phyloP scores from a whole-genome alignment of 2,797 vertebrate genomes.

The Pyrocephalus nanus region DNA sequence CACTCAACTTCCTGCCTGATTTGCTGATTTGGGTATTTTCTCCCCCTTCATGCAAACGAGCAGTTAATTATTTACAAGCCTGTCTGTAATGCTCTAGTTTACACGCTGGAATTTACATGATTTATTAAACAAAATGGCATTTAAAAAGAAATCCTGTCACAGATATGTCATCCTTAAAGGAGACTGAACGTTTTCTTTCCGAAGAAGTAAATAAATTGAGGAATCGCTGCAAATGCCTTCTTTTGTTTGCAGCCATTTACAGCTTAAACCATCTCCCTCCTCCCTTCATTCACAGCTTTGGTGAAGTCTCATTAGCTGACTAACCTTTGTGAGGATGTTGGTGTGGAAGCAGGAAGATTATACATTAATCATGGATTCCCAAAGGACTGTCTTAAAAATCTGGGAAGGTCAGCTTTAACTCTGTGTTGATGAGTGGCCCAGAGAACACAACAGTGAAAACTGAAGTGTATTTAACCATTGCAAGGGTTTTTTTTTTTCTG shows the following conservation, averaged over 20 bases:
- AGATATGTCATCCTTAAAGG: slow-evolving; percentile 26
- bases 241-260: not conserved
- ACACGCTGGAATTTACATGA: slow-evolving; percentile 51
- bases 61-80: slow-evolving; percentile 65
- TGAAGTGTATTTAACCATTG: not conserved
- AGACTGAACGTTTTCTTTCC: not conserved
- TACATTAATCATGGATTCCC: not conserved
- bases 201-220: not conserved
- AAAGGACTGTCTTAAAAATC: not conserved
- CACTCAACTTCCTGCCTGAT: not conserved
- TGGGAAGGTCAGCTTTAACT: not conserved
- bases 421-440: not conserved
- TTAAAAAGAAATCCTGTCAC: slow-evolving; percentile 9
- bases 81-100: slow-evolving; percentile 56
- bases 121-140: slow-evolving; percentile 61
- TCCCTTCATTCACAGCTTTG: not conserved
- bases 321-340: not conserved
- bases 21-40: slow-evolving; percentile 25
- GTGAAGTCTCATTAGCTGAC: not conserved
- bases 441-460: not conserved
- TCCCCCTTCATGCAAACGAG: slow-evolving; percentile 1
- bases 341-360: not conserved
- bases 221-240: not conserved
- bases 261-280: not conserved
- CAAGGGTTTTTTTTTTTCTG: not conserved